Conservation (phyloP, 1,140 invertebrate species). For the Triops cancriformis region DNA sequence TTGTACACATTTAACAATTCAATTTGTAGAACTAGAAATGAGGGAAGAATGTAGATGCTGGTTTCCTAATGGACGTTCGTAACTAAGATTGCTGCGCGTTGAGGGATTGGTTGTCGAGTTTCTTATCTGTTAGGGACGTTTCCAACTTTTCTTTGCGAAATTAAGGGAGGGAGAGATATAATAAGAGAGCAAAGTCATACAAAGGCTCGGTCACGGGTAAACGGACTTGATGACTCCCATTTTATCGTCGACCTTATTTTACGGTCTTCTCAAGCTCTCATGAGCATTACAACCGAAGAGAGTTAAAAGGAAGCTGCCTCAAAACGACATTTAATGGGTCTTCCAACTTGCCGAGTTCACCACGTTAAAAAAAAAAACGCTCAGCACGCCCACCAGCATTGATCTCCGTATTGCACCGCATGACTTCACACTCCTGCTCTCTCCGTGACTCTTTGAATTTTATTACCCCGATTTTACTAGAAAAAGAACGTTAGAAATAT, state of each 20-base stretch:
- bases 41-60: no score
- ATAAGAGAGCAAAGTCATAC: not conserved
- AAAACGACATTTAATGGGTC: not conserved
- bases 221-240: slow-evolving; percentile 2
- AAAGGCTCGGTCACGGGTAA: not conserved
- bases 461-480: not conserved
- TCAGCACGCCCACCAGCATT: not conserved
- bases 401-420: not conserved
- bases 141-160: no score
- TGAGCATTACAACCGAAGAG: not conserved
- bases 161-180: no score
- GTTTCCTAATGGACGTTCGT: no score
- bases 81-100: no score
- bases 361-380: not conserved
- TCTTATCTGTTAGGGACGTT: no score
- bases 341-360: not conserved
- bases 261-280: not conserved
- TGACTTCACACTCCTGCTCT: not conserved
- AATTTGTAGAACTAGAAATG: no score
- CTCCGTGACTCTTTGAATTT: not conserved
- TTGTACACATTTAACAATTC: no score
- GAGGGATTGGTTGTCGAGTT: no score
- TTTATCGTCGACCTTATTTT: not conserved
- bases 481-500: not conserved
- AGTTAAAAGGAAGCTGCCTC: slow-evolving; percentile 4